Percentiles rank a stretch among this genome's conserved stretches.
Evolutionary conservation across 2,797 vertebrate species (phyloP).

Genomic region (Lophotriccus pileatus): DNA sequence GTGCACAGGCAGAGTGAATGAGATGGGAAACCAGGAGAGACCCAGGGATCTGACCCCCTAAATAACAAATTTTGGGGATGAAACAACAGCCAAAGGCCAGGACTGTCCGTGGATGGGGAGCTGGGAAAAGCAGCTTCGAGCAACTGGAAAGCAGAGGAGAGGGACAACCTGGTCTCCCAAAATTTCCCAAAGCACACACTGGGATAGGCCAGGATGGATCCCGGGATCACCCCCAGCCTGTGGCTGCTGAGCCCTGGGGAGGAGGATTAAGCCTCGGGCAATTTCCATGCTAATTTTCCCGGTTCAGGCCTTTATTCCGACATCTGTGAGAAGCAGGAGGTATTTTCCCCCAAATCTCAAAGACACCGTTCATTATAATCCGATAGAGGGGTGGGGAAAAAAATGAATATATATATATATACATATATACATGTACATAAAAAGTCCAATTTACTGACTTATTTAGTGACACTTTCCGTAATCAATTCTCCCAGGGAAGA

Average conservation of each 20-base stretch:
- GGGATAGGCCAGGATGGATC: fast-evolving
- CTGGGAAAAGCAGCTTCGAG: neutral
- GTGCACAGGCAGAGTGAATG: fast-evolving
- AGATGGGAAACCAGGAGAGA: neutral
- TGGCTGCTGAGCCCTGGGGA: fast-evolving
- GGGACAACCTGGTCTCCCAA: fast-evolving
- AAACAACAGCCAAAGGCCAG: neutral
- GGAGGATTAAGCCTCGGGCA: neutral
- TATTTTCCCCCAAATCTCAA: neutral
- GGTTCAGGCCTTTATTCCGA: neutral
- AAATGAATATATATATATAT: neutral
- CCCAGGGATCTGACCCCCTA: fast-evolving
- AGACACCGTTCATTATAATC: neutral
- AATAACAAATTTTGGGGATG: neutral
- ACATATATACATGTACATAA: neutral
- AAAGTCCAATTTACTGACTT: constrained; percentile 39
- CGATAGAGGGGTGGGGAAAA: neutral
- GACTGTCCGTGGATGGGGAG: neutral
- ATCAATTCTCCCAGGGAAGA: constrained; percentile 56
- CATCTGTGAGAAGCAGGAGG: neutral
- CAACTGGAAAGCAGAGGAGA: neutral
- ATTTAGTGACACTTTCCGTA: constrained; percentile 45
- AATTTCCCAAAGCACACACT: fast-evolving
- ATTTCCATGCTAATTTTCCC: neutral
- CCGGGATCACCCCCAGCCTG: neutral